Base-by-base conservation (phyloP, 2,113 vertebrate genomes). In the Ptychochromis oligacanthus region DNA sequence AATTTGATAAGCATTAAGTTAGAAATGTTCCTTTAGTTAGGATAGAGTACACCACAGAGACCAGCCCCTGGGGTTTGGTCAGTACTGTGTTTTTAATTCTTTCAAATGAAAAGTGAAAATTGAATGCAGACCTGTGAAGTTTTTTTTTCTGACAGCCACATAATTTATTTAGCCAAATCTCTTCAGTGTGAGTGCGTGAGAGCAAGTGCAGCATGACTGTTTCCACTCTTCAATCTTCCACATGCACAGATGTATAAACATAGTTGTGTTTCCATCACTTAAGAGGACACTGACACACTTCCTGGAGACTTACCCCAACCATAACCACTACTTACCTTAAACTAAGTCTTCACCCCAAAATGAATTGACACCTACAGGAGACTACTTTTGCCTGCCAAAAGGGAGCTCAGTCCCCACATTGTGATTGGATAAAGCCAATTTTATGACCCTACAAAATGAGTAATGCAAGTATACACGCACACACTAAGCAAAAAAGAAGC, bases 211-310 rank as follows among this genome's bases (percentile, higher is more conserved):
- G 60, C 34, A 36, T 60, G 34, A 74, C 38, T 20, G 74, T 72
- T 87, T 80, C 67, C 55, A 76, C 55, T 67, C 67, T n/a, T 54
- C 46, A 31, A 46, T 57, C 65, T 74, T 83, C 75, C 74, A 76
- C 34, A 26, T 14, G 20, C 72, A 36, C 79, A 81, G 8, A 64
- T 64, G 72, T 54, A 26, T 36, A 78, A 57, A 31, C 55, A 70
- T 10, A 28, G n/a, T n/a, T 72, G 26, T 72, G 57, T 82, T 64
- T 82, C 31, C 70, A 62, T 75, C 80, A 54, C 49, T 75, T 75
- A 24, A 56, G 70, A 82, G 22, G 58, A 62, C 58, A 54, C 49
- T 64, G 65, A 24, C 43, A 55, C 24, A 36, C 28, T 58, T 46
- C 55, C 56, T 77, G 28, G 75, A 83, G 76, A 70, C 22, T 12